A percentile compares a stretch with the other conserved stretches of the same genome.
These are phyloP conservation scores for Agonopterix heracliana DNA, from an alignment of 2,888 invertebrate genomes.

Conservation along the genomic window DNA sequence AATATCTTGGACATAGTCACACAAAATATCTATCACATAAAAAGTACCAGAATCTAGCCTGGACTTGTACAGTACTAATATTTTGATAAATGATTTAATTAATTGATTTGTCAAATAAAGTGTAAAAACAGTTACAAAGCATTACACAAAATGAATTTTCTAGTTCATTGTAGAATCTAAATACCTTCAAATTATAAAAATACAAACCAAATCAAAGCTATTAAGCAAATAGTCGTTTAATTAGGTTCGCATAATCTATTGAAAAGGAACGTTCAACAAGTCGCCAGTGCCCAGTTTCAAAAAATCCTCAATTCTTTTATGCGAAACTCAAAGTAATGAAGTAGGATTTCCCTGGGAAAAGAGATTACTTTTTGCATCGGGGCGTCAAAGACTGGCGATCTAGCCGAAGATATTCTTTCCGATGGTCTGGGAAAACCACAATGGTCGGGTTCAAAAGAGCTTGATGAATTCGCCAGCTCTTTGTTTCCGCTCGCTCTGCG, in stretches of 20 bases:
- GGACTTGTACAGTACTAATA: no score
- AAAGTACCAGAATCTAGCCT: no score
- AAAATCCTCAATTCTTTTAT: conserved; percentile 51
- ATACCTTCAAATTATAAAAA: no score
- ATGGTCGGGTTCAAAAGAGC: conserved; percentile 70
- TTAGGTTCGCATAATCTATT: conserved; percentile 53
- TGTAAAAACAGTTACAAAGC: no score
- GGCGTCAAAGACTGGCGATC: conserved; percentile 69
- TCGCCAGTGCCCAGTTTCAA: conserved; percentile 34
- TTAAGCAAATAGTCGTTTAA: conserved; percentile 30
- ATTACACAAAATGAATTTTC: no score
- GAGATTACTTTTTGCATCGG: conserved; percentile 57
- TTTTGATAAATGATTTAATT: no score
- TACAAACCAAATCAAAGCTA: no score
- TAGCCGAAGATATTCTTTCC: conserved; percentile 64
- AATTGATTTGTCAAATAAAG: no score
- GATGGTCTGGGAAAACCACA: conserved; percentile 49
- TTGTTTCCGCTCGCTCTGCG: conserved; percentile 70
- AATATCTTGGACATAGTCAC: no score
- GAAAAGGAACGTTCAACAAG: conserved; percentile 63
- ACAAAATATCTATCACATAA: no score
- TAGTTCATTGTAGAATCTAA: no score
- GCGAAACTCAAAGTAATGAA: conserved; percentile 58
- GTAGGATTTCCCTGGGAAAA: conserved; percentile 47
- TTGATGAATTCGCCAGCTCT: conserved; percentile 69